Percentiles rank a stretch among this genome's conserved stretches.
phyloP scores from a whole-genome alignment of 2,888 invertebrate species.

The Meiosimyza platycephala region DNA sequence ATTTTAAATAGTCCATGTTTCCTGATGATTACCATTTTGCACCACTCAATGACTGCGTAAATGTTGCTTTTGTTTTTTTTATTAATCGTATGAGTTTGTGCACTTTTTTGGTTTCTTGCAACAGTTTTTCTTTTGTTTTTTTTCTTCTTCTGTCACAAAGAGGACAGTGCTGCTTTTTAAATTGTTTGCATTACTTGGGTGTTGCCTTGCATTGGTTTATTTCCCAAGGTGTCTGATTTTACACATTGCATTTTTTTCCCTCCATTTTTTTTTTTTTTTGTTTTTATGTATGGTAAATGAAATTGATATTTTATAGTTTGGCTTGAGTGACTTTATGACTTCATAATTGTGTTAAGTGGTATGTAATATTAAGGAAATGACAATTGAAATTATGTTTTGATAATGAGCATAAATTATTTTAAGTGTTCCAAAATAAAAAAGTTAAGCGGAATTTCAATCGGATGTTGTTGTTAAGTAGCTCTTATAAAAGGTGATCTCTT shows the following conservation, averaged over 20 bases:
- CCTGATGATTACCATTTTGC: conserved; percentile 21
- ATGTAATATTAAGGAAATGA: too few relatives aligned
- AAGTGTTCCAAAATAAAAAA: too few relatives aligned
- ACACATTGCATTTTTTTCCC: background rate
- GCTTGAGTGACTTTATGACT: conserved; percentile 10
- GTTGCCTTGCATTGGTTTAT: background rate
- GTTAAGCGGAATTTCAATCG: too few relatives aligned
- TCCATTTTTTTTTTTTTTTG: conserved; percentile 1
- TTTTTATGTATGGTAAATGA: conserved; percentile 10
- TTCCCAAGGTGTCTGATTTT: conserved; percentile 32
- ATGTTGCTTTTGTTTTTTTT: conserved; percentile 1
- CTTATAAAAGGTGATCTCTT: too few relatives aligned
- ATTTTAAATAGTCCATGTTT: background rate
- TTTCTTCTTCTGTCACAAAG: too few relatives aligned
- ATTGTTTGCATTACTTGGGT: too few relatives aligned
- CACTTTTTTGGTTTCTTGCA: conserved; percentile 25
- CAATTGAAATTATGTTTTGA: too few relatives aligned
- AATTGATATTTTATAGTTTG: conserved; percentile 24
- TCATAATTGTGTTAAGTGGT: too few relatives aligned
- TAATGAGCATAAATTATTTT: too few relatives aligned
- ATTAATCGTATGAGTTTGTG: background rate
- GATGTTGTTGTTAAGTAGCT: too few relatives aligned
- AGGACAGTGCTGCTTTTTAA: too few relatives aligned
- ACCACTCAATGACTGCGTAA: conserved; percentile 23
- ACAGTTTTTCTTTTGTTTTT: background rate